These are phyloP conservation scores for Notarius quadriscutis DNA, from an alignment of 2,113 vertebrate species.

Conservation along the genomic window DNA sequence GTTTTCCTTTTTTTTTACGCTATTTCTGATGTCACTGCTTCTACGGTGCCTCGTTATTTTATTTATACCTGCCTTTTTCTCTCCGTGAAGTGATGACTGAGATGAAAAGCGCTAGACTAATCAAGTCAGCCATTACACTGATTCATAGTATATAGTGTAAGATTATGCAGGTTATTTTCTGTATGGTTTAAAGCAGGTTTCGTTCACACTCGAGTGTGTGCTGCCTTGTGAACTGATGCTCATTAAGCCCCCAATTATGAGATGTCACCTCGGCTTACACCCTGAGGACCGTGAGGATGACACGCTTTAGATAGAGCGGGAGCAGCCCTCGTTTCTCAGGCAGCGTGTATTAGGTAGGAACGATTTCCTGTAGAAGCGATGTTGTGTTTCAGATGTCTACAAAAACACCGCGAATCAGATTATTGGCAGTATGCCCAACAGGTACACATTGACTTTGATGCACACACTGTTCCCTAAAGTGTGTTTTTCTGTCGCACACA, in stretches of 20 bases:
- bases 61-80: neutral
- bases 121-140: neutral
- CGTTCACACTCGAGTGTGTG: constrained; percentile 8
- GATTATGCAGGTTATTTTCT: neutral
- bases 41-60: neutral
- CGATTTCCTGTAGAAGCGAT: constrained; percentile 4
- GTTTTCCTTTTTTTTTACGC: neutral
- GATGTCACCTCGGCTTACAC: constrained; percentile 21
- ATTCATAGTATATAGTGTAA: neutral
- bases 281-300: constrained; percentile 13
- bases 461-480: constrained; percentile 20
- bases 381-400: neutral
- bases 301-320: constrained; percentile 17
- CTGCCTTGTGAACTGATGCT: neutral
- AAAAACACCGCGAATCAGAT: constrained; percentile 10
- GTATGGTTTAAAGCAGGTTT: constrained; percentile 9
- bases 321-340: constrained; percentile 2
- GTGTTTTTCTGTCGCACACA: constrained; percentile 42
- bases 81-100: neutral
- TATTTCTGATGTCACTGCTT: neutral
- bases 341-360: constrained; percentile 45
- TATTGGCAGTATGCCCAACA: constrained; percentile 23
- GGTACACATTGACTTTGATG: constrained; percentile 37
- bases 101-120: neutral
- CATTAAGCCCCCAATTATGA: constrained; percentile 31